Evolutionary conservation across 1,140 invertebrate species (phyloP).

Genomic region (Tetramorium simillimum): DNA sequence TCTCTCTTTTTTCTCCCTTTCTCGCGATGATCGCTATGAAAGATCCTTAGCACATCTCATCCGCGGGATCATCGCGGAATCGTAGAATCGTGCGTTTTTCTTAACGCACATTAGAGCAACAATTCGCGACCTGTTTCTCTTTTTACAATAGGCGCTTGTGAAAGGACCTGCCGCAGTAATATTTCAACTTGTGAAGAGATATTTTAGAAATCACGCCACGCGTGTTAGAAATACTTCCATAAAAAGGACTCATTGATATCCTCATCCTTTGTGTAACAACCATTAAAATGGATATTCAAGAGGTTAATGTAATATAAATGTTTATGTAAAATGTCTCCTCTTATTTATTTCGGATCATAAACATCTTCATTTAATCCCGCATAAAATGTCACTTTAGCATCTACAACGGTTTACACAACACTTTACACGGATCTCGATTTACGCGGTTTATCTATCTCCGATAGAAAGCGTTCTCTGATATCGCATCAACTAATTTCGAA

Average conservation of each 20-base stretch:
- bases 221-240: neutral
- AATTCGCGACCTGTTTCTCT: neutral
- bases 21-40: neutral
- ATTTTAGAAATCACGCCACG: neutral
- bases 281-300: neutral
- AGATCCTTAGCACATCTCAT: slow-evolving; percentile 18
- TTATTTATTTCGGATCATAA: neutral
- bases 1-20: neutral
- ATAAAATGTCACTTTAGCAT: neutral
- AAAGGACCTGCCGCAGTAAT: neutral
- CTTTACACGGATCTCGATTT: neutral
- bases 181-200: neutral
- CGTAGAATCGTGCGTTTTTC: neutral
- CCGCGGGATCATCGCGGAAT: neutral
- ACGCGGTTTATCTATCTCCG: neutral
- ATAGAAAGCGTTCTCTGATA: slow-evolving; percentile 30
- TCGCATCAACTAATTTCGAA: slow-evolving; percentile 47
- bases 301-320: neutral
- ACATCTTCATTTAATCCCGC: neutral
- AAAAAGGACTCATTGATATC: neutral
- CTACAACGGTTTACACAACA: neutral
- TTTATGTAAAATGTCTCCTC: neutral
- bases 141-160: neutral
- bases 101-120: neutral
- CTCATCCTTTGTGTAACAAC: neutral